Conservation (phyloP, 2,113 vertebrate genomes). For the Poicephalus meyeri region DNA sequence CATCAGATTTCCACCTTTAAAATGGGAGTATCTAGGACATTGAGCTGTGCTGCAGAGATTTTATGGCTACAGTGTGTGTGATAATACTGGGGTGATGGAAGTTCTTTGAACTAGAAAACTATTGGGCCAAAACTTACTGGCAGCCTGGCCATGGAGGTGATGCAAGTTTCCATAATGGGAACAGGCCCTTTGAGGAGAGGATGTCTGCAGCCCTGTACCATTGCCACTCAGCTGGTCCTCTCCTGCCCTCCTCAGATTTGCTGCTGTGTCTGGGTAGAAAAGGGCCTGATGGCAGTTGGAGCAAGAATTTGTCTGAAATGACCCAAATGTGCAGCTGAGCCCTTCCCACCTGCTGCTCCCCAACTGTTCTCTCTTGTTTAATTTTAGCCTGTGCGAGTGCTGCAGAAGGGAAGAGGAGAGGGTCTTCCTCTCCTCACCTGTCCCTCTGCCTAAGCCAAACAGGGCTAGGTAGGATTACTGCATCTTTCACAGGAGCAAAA, state of each 20-base stretch:
- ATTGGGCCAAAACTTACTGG: not conserved
- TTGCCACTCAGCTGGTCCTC: rapidly evolving
- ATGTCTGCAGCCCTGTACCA: not conserved
- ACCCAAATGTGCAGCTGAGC: not conserved
- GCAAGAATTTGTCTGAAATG: not conserved
- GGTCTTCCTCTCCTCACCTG: not conserved
- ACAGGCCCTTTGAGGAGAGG: not conserved
- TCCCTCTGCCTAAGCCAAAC: not conserved
- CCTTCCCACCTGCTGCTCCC: not conserved
- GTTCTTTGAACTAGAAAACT: not conserved
- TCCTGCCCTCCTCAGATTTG: not conserved
- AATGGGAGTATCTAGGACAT: not conserved
- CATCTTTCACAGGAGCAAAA: not conserved
- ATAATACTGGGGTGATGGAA: not conserved
- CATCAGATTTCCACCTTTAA: not conserved
- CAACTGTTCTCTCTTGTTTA: not conserved
- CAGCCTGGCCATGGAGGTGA: not conserved
- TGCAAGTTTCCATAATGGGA: not conserved
- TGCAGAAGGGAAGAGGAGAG: not conserved
- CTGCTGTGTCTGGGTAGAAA: not conserved
- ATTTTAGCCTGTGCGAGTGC: not conserved
- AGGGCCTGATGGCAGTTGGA: not conserved
- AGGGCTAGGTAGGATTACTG: not conserved
- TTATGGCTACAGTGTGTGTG: not conserved
- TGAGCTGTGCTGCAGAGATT: not conserved